Percentiles rank a stretch among this genome's conserved stretches.
Conservation (phyloP, 2,888 invertebrate species). For the Lasioglossum morio region DNA sequence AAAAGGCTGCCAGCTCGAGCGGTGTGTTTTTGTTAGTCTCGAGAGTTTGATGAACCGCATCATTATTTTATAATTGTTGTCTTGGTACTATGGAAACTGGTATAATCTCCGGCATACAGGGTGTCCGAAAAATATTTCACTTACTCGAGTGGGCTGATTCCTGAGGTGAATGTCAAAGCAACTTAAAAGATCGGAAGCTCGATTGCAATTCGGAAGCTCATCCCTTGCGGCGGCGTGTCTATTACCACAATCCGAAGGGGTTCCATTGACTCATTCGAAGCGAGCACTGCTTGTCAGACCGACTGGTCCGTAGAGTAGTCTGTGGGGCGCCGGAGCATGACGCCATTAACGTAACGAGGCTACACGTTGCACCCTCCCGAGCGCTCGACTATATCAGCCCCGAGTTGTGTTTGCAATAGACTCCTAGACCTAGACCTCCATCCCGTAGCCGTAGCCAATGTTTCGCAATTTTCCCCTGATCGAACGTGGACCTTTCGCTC, state of each 20-base stretch:
- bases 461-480: constrained; percentile 63
- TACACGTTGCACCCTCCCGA: constrained; percentile 75
- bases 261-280: constrained; percentile 54
- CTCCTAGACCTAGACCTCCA: constrained; percentile 77
- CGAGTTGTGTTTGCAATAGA: constrained; percentile 66
- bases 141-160: too few relatives aligned
- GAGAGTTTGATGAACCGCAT: neutral
- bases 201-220: constrained; percentile 9
- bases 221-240: constrained; percentile 16
- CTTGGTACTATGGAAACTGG: neutral
- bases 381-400: constrained; percentile 73
- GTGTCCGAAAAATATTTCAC: too few relatives aligned
- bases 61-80: constrained; percentile 6
- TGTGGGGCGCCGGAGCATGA: constrained; percentile 78
- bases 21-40: neutral
- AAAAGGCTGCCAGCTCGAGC: neutral
- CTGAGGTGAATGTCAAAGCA: too few relatives aligned
- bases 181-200: too few relatives aligned
- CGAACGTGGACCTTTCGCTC: constrained; percentile 39
- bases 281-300: constrained; percentile 44
- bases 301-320: constrained; percentile 64
- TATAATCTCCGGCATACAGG: neutral
- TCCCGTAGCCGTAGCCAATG: constrained; percentile 50
- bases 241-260: constrained; percentile 39
- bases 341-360: constrained; percentile 78